These are phyloP conservation scores for Tipula vernalis DNA, from an alignment of 2,888 invertebrate species.

Conservation along the genomic window DNA sequence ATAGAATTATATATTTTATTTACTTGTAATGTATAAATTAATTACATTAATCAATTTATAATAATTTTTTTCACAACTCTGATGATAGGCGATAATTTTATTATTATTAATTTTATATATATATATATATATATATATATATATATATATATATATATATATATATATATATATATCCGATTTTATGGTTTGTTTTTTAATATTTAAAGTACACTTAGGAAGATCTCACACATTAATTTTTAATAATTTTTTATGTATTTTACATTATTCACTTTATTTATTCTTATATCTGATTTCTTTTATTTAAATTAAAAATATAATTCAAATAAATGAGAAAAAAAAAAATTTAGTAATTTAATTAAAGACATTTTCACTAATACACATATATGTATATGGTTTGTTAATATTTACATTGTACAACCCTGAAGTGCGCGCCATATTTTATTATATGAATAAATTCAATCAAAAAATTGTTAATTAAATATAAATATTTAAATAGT, in stretches of 20 bases:
- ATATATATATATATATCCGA: neutral
- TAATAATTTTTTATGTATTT: neutral
- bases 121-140: conserved; percentile 21
- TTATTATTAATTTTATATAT: conserved; percentile 17
- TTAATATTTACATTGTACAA: conserved; percentile 8
- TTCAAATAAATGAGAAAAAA: neutral
- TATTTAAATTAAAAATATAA: neutral
- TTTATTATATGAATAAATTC: neutral
- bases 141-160: conserved; percentile 16
- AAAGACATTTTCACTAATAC: conserved; percentile 5
- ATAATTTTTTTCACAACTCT: conserved; percentile 11
- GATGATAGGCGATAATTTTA: conserved; percentile 10
- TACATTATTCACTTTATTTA: neutral
- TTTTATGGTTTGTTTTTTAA: neutral
- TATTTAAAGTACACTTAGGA: conserved; percentile 12
- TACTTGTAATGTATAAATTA: neutral
- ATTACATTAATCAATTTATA: neutral
- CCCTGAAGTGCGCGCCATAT: neutral
- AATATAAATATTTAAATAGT: neutral
- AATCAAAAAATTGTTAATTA: neutral
- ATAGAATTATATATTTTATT: conserved; percentile 1
- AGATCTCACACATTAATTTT: conserved; percentile 10
- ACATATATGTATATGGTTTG: neutral
- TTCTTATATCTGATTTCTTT: neutral
- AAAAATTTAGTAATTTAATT: neutral